Evolutionary conservation across 2,888 invertebrate genomes (phyloP).

Genomic region (Protonemura montana): DNA sequence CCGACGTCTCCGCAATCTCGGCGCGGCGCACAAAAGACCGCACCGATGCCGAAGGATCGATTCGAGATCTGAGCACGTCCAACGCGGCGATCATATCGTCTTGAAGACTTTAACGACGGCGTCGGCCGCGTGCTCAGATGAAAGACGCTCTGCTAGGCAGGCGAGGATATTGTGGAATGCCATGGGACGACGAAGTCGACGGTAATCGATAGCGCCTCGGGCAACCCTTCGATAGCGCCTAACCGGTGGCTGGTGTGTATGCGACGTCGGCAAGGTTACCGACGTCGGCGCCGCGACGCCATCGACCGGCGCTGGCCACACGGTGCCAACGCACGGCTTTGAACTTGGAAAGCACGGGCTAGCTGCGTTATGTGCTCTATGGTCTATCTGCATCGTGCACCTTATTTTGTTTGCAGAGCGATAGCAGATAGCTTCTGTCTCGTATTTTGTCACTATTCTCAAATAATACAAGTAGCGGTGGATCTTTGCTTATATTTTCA

Average conservation of each 20-base stretch:
- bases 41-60: background rate
- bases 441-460: no score
- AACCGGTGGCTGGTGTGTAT: background rate
- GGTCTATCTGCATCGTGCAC: no score
- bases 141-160: background rate
- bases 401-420: no score
- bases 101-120: background rate
- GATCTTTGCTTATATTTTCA: no score
- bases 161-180: background rate
- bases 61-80: background rate
- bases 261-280: background rate
- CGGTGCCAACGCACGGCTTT: background rate
- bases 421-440: no score
- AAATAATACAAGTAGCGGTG: no score
- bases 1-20: no score
- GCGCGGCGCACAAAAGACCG: background rate
- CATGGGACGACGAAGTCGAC: background rate
- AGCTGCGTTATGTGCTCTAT: background rate
- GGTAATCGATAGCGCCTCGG: constrained; percentile 16
- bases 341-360: background rate
- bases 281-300: constrained; percentile 20
- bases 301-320: constrained; percentile 8
- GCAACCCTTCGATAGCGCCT: constrained; percentile 3
- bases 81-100: background rate
- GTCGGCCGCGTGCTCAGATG: background rate